phyloP scores from a whole-genome alignment of 2,113 vertebrate species.

The Thalassoma bifasciatum region DNA sequence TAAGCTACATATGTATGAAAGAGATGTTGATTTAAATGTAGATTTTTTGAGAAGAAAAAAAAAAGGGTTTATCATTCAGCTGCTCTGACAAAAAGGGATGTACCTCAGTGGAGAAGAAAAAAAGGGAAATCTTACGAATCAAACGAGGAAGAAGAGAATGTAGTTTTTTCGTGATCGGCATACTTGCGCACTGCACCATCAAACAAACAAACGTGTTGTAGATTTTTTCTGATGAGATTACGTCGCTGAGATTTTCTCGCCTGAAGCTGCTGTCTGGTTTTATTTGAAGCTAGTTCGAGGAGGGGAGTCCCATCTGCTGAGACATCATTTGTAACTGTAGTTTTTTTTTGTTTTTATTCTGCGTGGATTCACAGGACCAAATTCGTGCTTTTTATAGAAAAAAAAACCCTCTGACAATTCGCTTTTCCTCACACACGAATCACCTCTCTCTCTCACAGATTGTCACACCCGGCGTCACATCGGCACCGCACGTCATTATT shows the following conservation, averaged over 20 bases:
- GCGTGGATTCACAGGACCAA: constrained; percentile 64
- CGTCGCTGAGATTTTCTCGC: constrained; percentile 48
- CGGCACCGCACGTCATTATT: constrained; percentile 9
- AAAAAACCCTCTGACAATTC: constrained; percentile 8
- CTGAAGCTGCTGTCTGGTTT: constrained; percentile 45
- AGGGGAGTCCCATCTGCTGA: constrained; percentile 26
- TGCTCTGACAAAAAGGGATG: constrained; percentile 60
- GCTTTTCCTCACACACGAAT: background rate
- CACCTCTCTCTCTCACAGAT: no score
- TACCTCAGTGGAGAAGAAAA: constrained; percentile 47
- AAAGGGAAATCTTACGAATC: constrained; percentile 35
- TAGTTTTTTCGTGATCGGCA: constrained; percentile 10
- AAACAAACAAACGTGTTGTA: background rate
- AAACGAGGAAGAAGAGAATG: constrained; percentile 44
- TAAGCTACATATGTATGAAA: constrained; percentile 64
- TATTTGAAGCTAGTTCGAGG: background rate
- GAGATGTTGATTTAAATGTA: constrained; percentile 64
- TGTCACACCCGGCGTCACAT: constrained; percentile 5
- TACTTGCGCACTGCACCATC: constrained; percentile 1
- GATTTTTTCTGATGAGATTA: constrained; percentile 46
- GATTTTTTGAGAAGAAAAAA: constrained; percentile 34
- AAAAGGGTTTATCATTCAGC: constrained; percentile 46
- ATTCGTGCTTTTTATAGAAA: constrained; percentile 14
- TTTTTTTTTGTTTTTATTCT: background rate
- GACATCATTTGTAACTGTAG: background rate